Conservation (phyloP, 2,797 vertebrate species). For the Syngnathus acus region DNA sequence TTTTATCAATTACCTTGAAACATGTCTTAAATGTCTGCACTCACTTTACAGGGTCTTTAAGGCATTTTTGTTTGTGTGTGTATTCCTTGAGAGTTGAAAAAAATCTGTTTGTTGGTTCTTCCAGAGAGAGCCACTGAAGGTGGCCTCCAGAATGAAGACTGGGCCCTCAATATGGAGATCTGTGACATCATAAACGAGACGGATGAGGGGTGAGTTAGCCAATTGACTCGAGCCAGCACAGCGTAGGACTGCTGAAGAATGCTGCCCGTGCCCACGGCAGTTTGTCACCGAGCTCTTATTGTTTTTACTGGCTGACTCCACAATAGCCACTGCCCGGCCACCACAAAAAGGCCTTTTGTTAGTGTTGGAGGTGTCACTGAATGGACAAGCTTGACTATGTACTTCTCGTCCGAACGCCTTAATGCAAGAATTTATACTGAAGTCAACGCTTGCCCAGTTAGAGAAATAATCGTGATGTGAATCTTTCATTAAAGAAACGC, state of each 20-base stretch:
- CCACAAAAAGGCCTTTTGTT: slow-evolving; percentile 41
- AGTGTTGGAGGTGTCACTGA: slow-evolving; percentile 18
- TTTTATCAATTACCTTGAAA: too few relatives aligned
- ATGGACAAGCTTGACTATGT: slow-evolving; percentile 1
- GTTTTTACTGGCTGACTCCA: slow-evolving; percentile 25
- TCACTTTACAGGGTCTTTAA: too few relatives aligned
- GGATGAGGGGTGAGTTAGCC: slow-evolving; percentile 82
- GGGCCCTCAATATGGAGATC: slow-evolving; percentile 99
- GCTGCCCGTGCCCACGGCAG: neutral
- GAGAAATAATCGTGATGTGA: neutral
- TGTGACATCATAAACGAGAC: slow-evolving; percentile 99
- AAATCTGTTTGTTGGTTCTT: neutral
- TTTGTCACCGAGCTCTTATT: slow-evolving; percentile 14
- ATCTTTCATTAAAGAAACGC: slow-evolving; percentile 2
- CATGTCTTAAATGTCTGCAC: too few relatives aligned
- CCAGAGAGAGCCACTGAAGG: slow-evolving; percentile 96
- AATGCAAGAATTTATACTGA: neutral
- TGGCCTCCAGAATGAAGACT: slow-evolving; percentile 93
- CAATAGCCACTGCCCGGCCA: slow-evolving; percentile 22
- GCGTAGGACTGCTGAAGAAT: neutral
- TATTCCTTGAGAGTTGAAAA: neutral
- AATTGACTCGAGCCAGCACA: neutral
- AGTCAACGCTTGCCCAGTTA: neutral
- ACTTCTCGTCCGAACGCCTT: neutral
- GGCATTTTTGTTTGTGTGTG: too few relatives aligned